Evolutionary conservation across 2,113 vertebrate genomes (phyloP).

Genomic region (Motacilla tschutschensis): DNA sequence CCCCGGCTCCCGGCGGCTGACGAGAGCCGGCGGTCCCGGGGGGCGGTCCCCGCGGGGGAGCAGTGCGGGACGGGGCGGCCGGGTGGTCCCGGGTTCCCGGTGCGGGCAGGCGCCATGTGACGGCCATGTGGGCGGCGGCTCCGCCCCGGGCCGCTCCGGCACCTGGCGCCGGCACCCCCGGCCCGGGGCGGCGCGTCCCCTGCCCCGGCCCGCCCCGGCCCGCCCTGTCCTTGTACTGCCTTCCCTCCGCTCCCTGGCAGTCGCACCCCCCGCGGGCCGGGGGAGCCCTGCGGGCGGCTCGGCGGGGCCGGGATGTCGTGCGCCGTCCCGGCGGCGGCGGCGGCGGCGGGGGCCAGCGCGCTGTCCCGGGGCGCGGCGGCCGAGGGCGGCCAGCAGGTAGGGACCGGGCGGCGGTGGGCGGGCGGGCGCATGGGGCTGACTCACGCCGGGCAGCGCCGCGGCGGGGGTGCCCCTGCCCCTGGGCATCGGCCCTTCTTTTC

Average conservation of each 20-base stretch:
- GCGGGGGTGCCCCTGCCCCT: not conserved
- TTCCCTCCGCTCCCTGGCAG: not conserved
- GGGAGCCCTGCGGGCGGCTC: not conserved
- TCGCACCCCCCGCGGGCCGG: not conserved
- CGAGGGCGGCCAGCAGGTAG: slow-evolving; percentile 53
- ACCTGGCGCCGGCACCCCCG: not conserved
- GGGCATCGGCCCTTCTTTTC: not conserved
- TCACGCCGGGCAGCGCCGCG: not conserved
- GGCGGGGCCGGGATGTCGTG: slow-evolving; percentile 63
- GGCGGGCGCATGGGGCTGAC: not conserved
- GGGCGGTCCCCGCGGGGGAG: not conserved
- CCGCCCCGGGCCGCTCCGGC: not conserved
- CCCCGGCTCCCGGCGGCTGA: not conserved
- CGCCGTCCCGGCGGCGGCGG: not conserved
- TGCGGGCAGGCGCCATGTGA: slow-evolving; percentile 53
- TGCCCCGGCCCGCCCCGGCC: not conserved
- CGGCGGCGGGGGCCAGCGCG: slow-evolving; percentile 27
- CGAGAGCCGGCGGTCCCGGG: not conserved
- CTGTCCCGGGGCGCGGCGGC: slow-evolving; percentile 42
- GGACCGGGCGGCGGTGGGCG: not conserved
- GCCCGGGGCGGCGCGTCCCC: not conserved
- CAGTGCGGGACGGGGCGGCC: not conserved
- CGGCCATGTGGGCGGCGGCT: slow-evolving; percentile 47
- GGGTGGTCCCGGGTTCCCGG: not conserved
- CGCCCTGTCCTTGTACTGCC: not conserved